Base-by-base conservation (phyloP, 2,113 vertebrate species). In the Dicerorhinus sumatrensis region DNA sequence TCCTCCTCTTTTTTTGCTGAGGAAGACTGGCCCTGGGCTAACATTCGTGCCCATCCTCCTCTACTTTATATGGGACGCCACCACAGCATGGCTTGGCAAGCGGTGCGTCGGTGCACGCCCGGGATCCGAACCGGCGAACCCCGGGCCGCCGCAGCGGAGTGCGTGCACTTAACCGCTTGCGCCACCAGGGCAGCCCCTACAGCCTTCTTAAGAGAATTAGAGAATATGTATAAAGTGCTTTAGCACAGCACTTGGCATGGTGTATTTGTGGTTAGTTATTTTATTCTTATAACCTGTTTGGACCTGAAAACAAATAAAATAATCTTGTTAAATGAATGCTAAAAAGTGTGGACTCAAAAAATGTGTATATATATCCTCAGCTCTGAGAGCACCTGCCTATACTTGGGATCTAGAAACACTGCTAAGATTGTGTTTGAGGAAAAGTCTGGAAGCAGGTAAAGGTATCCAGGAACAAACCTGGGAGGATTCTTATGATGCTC, bases 211-310 rank as follows among this genome's bases (percentile, higher is more conserved):
- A 72, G 54, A 91, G 51, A 58, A 91, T 81, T 91, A 86, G 60
- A 39, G 72, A 93, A 54, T 79, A 62, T 46, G 5, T 60, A 23
- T 83, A 51, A 92, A 94, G 21, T 79, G 20, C 33, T 25, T 95
- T 77, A 72, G 54, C 54, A 89, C 8, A 94, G 16, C 6, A 82
- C 13, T 54, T 77, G 39, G 27, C 51, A 23, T 62, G 36, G 33
- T 97, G 3, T 69, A 84, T 91, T 92, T 92, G 80, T 84, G 18
- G 7, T 94, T 84, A 94, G n/a, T 90, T 94, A 60, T 58, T 88
- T 96, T 65, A 94, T 58, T 62, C 42, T 85, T 97, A 54, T 60
- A 95, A 89, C 42, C 65, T 70, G 75, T 85, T 89, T 75, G 48
- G 56, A 75, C 23, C 11, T 92, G 58, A 62, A 82, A 91, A 72